A percentile compares a stretch with the other conserved stretches of the same genome.
Evolutionary conservation across 1,140 invertebrate species (phyloP).

Genomic region (Episyrphus balteatus): DNA sequence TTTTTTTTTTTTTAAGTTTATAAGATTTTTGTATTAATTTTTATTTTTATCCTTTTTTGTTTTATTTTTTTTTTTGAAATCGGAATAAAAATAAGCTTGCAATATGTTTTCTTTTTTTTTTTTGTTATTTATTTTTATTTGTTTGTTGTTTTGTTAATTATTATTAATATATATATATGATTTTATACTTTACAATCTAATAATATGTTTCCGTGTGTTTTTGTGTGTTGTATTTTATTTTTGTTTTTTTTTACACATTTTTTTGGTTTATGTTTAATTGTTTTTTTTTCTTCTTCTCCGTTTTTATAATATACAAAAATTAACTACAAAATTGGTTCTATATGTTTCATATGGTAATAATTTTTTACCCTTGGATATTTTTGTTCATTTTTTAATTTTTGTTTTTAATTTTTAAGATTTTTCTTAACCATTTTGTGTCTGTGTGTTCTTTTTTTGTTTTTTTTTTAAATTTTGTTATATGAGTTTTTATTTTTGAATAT

Average conservation of each 20-base stretch:
- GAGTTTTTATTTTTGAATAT: neutral
- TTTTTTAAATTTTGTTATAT: neutral
- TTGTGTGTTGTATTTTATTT: too few relatives aligned
- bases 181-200: too few relatives aligned
- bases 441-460: too few relatives aligned
- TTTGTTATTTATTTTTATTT: too few relatives aligned
- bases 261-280: conserved; percentile 11
- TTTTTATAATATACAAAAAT: conserved; percentile 1
- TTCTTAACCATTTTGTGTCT: neutral
- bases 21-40: conserved; percentile 17
- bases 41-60: conserved; percentile 5
- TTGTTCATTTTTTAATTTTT: neutral
- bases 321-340: conserved; percentile 3
- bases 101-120: too few relatives aligned
- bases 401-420: neutral
- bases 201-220: too few relatives aligned
- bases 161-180: too few relatives aligned
- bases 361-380: neutral
- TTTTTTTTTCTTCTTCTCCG: neutral
- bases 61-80: neutral
- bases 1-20: conserved; percentile 13
- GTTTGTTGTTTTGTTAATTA: too few relatives aligned
- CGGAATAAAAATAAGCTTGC: too few relatives aligned
- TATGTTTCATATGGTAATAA: neutral
- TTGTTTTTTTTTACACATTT: conserved; percentile 11